Evolutionary conservation across 2,797 vertebrate species (phyloP), one percentile per base, ranked within the genome.

Genomic region (Neopelma chrysocephalum): DNA sequence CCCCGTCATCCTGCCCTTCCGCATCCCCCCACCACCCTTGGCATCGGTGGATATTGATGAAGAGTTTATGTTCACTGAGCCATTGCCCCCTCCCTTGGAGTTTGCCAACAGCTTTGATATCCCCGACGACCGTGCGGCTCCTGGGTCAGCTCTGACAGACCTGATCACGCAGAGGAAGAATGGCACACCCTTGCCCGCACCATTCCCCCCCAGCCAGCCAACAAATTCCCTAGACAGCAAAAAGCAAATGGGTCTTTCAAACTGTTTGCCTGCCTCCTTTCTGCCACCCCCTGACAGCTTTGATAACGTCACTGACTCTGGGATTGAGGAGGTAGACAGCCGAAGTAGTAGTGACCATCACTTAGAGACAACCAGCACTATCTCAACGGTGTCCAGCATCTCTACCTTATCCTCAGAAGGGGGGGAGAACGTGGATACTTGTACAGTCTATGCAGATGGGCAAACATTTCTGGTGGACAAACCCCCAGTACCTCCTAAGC

Each of bases 41-140:
- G 98, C 99, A 4, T 99, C 99, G 0, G 98, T 99, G 34, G 99
- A 99, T 93, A 98, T 99, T 1, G 99, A 99, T 25, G 99, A 99
- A 89, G 99, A 99, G n/a, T 99, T 99, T 94, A 98, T 99, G 48
- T 99, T 99, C 90, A 98, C 99, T 9, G 99, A 99, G 96, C 99
- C 99, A 9, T 98, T 99, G 47, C 99, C 99, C 8, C 99, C 99
- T 25, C 99, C 99, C 8, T 97, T 99, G 87, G 99, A 99, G 96
- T 99, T 99, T 22, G 99, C 99, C 57, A 99, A 99, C 96, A 99
- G 99, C 96, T 99, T 99, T 70, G 99, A 99, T 96, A 99, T 99
- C 82, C 98, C 99, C 0, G 99, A 99, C 0, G 99, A 99, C 83
- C 98, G 99, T 29, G 96, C 98, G 0, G 98, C 96, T 25, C 93